Conservation (phyloP, 1,140 invertebrate genomes). For the Macrobrachium nipponense region DNA sequence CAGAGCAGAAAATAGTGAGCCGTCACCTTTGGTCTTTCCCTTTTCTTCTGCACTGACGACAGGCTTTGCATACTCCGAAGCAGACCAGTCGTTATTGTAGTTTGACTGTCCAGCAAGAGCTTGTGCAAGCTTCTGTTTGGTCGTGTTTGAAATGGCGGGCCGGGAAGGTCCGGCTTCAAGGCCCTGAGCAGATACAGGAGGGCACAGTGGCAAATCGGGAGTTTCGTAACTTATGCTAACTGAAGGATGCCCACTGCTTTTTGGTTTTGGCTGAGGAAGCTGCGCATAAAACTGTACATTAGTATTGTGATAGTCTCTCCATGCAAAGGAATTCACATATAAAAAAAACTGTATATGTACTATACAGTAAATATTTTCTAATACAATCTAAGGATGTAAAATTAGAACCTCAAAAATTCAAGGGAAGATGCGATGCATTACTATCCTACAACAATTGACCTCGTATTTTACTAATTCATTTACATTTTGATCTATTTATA, state of each 20-base stretch:
- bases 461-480: no score
- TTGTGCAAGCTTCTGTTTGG: conserved; percentile 7
- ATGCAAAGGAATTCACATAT: neutral
- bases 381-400: no score
- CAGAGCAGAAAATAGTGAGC: conserved; percentile 10
- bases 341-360: no score
- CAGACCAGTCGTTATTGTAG: conserved; percentile 8
- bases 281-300: conserved; percentile 4
- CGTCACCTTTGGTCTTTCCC: neutral
- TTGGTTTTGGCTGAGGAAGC: conserved; percentile 37
- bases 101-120: neutral
- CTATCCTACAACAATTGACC: no score
- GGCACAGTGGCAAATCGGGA: neutral
- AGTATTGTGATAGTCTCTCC: neutral
- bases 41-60: neutral
- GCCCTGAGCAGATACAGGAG: conserved; percentile 15
- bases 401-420: no score
- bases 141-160: conserved; percentile 1
- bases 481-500: no score
- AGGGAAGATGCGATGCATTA: no score
- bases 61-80: conserved; percentile 16
- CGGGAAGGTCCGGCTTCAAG: neutral
- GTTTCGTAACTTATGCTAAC: neutral
- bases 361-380: no score
- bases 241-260: conserved; percentile 18